Conservation (phyloP, 2,113 vertebrate genomes). For the Caretta caretta region DNA sequence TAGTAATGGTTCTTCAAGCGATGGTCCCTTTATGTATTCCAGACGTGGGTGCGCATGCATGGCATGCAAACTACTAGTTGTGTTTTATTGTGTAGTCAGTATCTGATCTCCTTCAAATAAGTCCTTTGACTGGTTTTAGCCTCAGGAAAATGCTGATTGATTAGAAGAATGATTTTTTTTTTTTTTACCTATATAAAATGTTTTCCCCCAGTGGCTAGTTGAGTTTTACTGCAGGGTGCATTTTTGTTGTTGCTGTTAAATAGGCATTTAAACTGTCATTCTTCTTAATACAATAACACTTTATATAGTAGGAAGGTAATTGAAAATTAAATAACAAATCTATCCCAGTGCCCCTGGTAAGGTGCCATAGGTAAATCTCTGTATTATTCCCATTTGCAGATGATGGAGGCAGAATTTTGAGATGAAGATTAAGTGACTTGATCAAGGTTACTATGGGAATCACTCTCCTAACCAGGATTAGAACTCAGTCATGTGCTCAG, state of each 20-base stretch:
- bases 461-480: conserved; percentile 28
- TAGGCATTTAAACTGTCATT: conserved; percentile 9
- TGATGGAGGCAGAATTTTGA: conserved; percentile 12
- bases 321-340: conserved; percentile 47
- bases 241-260: conserved; percentile 11
- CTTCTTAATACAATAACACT: conserved; percentile 5
- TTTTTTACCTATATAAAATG: not conserved
- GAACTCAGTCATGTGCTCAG: not conserved
- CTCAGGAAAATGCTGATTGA: conserved; percentile 37
- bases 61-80: not conserved
- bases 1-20: not conserved
- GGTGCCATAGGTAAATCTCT: conserved; percentile 40
- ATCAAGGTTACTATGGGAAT: conserved; percentile 15
- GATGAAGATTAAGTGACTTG: conserved; percentile 22
- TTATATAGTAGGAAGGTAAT: conserved; percentile 35
- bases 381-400: conserved; percentile 34
- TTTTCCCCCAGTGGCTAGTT: not conserved
- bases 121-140: conserved; percentile 49
- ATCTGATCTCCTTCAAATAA: conserved; percentile 44
- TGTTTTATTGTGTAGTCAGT: conserved; percentile 5
- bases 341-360: conserved; percentile 55
- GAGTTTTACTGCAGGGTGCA: not conserved
- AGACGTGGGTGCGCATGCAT: no score
- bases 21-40: no score
- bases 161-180: conserved; percentile 19